Evolutionary conservation across 2,888 invertebrate species (phyloP).

Genomic region (Cephus pulcher): DNA sequence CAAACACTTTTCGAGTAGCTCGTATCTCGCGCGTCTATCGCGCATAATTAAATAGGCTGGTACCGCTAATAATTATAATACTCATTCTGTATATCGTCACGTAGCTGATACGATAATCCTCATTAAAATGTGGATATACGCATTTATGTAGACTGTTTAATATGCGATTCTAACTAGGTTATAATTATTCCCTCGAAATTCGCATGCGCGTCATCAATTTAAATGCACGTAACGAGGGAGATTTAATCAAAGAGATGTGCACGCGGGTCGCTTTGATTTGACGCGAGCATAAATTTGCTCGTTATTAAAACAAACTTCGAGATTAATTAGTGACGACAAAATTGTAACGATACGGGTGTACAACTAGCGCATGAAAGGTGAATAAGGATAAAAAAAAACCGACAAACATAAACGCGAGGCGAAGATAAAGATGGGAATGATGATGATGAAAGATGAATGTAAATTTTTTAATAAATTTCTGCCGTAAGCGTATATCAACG

Average conservation of each 20-base stretch:
- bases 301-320: not conserved
- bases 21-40: no score
- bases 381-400: not conserved
- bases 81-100: not conserved
- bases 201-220: not conserved
- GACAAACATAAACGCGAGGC: not conserved
- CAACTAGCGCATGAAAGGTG: not conserved
- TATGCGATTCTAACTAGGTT: not conserved
- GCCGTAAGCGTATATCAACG: not conserved
- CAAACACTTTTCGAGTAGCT: no score
- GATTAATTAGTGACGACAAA: not conserved
- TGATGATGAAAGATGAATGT: not conserved
- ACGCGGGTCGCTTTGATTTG: not conserved
- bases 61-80: not conserved
- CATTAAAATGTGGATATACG: not conserved
- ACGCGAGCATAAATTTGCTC: not conserved
- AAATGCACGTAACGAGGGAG: not conserved
- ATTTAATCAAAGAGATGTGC: not conserved
- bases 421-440: not conserved
- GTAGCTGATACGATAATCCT: not conserved
- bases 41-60: not conserved
- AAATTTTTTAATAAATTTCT: not conserved
- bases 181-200: not conserved
- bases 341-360: not conserved
- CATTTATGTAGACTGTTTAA: not conserved